phyloP scores from a whole-genome alignment of 1,140 invertebrate species.

The Agrilus planipennis region DNA sequence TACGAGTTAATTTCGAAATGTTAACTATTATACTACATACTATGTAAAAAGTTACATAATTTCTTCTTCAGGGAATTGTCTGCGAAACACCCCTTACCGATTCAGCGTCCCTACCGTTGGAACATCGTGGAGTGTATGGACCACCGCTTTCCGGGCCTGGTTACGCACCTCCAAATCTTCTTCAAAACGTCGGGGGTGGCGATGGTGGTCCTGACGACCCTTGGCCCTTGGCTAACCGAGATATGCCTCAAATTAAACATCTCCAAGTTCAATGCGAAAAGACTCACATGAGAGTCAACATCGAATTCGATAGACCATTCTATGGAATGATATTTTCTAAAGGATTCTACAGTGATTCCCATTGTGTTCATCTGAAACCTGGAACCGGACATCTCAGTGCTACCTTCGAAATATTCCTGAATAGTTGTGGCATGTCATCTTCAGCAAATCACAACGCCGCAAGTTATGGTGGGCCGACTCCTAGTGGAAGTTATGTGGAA shows the following conservation, averaged over 20 bases:
- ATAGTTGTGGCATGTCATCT: slow-evolving; percentile 82
- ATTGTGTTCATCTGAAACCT: slow-evolving; percentile 83
- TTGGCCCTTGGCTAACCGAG: slow-evolving; percentile 70
- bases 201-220: slow-evolving; percentile 48
- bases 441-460: slow-evolving; percentile 75
- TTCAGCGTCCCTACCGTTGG: slow-evolving; percentile 63
- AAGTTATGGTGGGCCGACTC: slow-evolving; percentile 62
- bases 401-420: slow-evolving; percentile 84
- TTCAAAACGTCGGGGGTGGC: slow-evolving; percentile 27
- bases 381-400: slow-evolving; percentile 79
- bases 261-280: slow-evolving; percentile 92
- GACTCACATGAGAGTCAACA: slow-evolving; percentile 88
- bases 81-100: slow-evolving; percentile 63
- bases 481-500: slow-evolving; percentile 84
- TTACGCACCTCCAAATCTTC: slow-evolving; percentile 35
- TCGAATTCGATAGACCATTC: slow-evolving; percentile 89
- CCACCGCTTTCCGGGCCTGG: slow-evolving; percentile 51
- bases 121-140: slow-evolving; percentile 64
- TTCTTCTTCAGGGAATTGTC: slow-evolving; percentile 49
- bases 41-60: no score
- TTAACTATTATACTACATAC: no score
- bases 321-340: slow-evolving; percentile 95
- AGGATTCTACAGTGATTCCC: slow-evolving; percentile 79
- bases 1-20: no score
- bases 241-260: slow-evolving; percentile 84